Evolutionary conservation across 2,888 invertebrate species (phyloP).

Genomic region (Venusia cambrica): DNA sequence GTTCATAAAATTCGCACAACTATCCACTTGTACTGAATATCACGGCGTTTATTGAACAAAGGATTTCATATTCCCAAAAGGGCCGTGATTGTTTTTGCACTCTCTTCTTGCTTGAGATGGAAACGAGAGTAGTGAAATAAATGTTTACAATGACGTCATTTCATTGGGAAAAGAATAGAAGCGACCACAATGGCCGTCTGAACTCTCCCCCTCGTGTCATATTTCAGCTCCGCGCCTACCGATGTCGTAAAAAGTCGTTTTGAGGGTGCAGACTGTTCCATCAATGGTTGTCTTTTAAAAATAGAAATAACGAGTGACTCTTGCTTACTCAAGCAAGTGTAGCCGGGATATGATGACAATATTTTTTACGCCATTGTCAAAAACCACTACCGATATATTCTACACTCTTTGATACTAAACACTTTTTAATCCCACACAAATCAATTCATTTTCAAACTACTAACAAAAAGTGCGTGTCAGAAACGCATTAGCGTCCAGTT

Average conservation of each 20-base stretch:
- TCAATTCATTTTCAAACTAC: constrained; percentile 2
- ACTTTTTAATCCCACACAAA: neutral
- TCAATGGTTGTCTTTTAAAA: constrained; percentile 42
- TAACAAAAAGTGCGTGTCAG: constrained; percentile 19
- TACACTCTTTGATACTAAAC: no score
- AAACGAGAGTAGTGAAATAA: constrained; percentile 66
- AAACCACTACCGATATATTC: no score
- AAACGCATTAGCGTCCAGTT: constrained; percentile 14
- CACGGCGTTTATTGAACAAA: constrained; percentile 1
- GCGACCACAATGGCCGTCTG: constrained; percentile 42
- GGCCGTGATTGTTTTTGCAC: constrained; percentile 22
- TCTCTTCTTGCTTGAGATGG: constrained; percentile 47
- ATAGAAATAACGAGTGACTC: constrained; percentile 26
- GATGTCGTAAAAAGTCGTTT: constrained; percentile 52
- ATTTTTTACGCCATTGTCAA: no score
- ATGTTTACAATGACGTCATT: constrained; percentile 59
- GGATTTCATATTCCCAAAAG: constrained; percentile 7
- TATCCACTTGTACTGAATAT: constrained; percentile 18
- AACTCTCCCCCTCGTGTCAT: constrained; percentile 51
- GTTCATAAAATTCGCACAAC: constrained; percentile 26
- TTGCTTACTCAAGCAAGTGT: constrained; percentile 13
- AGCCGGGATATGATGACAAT: constrained; percentile 2
- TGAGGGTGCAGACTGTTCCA: constrained; percentile 49
- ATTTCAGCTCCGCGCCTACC: constrained; percentile 57
- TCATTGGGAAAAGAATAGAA: constrained; percentile 36